Base-by-base conservation (phyloP, 2,888 invertebrate genomes). In the Baronia brevicornis region DNA sequence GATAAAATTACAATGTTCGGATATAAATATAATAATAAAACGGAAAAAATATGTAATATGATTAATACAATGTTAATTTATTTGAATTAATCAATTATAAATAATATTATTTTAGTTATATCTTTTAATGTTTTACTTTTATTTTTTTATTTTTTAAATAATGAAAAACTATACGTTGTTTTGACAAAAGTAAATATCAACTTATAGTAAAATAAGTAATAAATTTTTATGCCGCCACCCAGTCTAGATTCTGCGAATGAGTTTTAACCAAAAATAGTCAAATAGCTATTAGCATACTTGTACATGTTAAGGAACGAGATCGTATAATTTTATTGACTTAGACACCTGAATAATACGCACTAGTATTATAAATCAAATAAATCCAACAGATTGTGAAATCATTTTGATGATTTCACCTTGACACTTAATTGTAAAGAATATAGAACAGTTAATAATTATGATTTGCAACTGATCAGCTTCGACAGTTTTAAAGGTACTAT, bases 271-370 rank as follows among this genome's bases (percentile, higher is more conserved):
- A 62, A 56, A 54, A 59, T 54, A 55, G 56, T 57, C 55, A 45
- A 38, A 45, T 38, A 41, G 43, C 51, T 49, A 60, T 69, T 82
- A 56, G 56, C 79, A 82, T 80, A 78, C 67, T 52, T 9, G 70
- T 66, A 68, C 70, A 58, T 67, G 43, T 56, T 47, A 65, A 66
- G 61, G 18, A 9, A 31, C 31, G 18, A 36, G 23, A 54, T 74
- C 73, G 62, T 82, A 71, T 82, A 80, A 74, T 70, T 80, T 80
- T 79, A 80, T 82, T 57, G 65, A 60, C 60, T 42, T 30, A 56
- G 64, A 72, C 74, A 80, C 71, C 77, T 78, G 73, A 71, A 43
- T 60, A 66, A 44, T 66, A 69, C 61, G 59, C 60, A 67, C 60
- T 48, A 56, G 57, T 64, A 54, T 56, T 51, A 71, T 71, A 74